Base-by-base conservation (phyloP, 2,113 vertebrate genomes). In the Patagioenas fasciata region DNA sequence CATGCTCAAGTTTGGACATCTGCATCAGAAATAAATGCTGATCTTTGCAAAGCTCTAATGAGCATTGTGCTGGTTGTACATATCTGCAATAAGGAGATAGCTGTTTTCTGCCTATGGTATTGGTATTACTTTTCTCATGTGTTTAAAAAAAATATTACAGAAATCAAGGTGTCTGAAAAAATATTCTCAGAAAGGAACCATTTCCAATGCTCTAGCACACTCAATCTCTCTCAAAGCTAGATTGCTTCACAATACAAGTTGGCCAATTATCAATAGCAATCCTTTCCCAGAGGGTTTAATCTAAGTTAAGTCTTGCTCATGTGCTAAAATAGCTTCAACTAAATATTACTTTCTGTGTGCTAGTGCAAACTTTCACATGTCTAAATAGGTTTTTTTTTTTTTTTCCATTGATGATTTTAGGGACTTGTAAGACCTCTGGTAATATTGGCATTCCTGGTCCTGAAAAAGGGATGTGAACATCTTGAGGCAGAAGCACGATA, bases 131-230 rank as follows among this genome's bases (percentile, higher is more conserved):
- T 94, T 75, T 90, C 54, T 65, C 25, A 60, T 36, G 29, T 80
- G n/a, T 85, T 86, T 86, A 7, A 42, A 74, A 47, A 51, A 95
- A 90, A 60, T 40, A 70, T 80, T 69, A 80, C 78, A 91, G 72
- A 78, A 21, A 84, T 94, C 72, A 96, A 87, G 72, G 65, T 92
- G 54, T 84, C 58, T 66, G 80, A 73, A 94, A 91, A 95, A 69
- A 92, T 80, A 84, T 74, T 85, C 36, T 83, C 25, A 42, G 77
- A 54, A 88, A 89, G 56, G 47, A 83, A 72, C 32, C 66, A 65
- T 50, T 69, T 29, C 42, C 34, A 65, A 4, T 77, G 50, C 73
- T 91, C 74, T 66, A 80, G 25, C 60, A 77, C 14, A 44, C 50
- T 92, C 50, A 82, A 89, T 94, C 50, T 83, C 77, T 74, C 77